Conservation (phyloP, 1,140 invertebrate genomes). For the Pseudobourletiella spinata region DNA sequence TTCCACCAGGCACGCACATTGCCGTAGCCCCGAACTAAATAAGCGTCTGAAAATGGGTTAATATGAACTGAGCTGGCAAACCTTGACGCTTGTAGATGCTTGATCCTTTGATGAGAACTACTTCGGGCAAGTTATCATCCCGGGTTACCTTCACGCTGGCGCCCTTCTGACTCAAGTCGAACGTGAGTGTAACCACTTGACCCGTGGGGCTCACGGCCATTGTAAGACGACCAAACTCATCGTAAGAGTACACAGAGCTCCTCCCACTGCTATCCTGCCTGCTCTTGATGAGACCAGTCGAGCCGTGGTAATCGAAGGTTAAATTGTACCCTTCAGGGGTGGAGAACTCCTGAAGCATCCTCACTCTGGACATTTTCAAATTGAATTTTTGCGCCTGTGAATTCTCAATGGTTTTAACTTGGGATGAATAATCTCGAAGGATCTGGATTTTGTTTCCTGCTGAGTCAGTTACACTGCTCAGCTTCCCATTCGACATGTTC, state of each 20-base stretch:
- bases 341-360: slow-evolving; percentile 75
- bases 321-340: slow-evolving; percentile 86
- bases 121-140: slow-evolving; percentile 68
- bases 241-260: slow-evolving; percentile 89
- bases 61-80: too few species aligned
- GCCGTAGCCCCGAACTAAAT: too few species aligned
- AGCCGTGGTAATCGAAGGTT: slow-evolving; percentile 85
- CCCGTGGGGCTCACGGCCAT: slow-evolving; percentile 86
- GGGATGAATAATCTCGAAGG: slow-evolving; percentile 72
- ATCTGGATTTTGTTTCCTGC: slow-evolving; percentile 88
- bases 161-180: slow-evolving; percentile 78
- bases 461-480: slow-evolving; percentile 83
- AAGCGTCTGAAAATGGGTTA: too few species aligned
- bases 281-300: slow-evolving; percentile 75
- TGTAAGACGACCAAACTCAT: slow-evolving; percentile 83
- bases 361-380: slow-evolving; percentile 76
- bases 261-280: slow-evolving; percentile 82
- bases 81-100: slow-evolving; percentile 67
- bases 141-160: slow-evolving; percentile 74
- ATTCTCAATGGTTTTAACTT: slow-evolving; percentile 88
- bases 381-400: slow-evolving; percentile 87
- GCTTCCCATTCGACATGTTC: slow-evolving; percentile 89
- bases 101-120: slow-evolving; percentile 77
- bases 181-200: slow-evolving; percentile 70
- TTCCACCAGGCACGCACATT: too few species aligned